Base-by-base conservation (phyloP, 2,888 invertebrate species). In the Tinea trinotella region DNA sequence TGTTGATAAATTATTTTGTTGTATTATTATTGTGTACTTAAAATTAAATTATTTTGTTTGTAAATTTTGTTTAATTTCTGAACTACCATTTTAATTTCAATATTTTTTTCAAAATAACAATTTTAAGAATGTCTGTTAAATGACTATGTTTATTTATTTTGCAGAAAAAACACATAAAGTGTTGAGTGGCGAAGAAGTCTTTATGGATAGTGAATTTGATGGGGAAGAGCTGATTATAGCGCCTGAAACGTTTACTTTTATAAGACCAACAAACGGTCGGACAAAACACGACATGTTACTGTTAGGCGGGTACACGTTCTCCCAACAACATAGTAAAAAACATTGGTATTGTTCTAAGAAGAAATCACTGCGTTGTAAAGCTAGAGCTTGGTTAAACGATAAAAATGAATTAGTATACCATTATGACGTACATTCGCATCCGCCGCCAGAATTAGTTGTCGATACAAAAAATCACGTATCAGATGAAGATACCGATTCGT, bases 331-430 rank as follows among this genome's bases (percentile, higher is more conserved):
- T 53, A 2, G 59, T 59, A 20, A 59, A n/a, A 57, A 55, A 3
- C 60, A 59, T 36, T 67, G 66, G 66, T 72, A 71, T 54, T 73
- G 71, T 53, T 72, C 71, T 0, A 61, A 64, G 35, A 64, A 65
- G 54, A 56, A 62, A 12, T 50, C 50, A 2, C 24, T 50, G 1
- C 50, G 60, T 0, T 66, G 66, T 49, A 64, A 59, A 36, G 65
- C 62, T 0, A 59, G 54, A 1, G 40, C 67, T 0, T 19, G 60
- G 12, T 58, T 61, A 1, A 59, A 60, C 0, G 30, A 55, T 1
- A 54, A 58, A 1, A 59, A 59, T 9, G 50, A 19, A 9, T 40
- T 62, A 0, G n/a, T 60, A 0, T 30, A 20, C 2, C 48, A 22
- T 5, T 18, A 54, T 5, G 60, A 58, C 9, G 55, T 44, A 0